Evolutionary conservation across 2,797 vertebrate genomes (phyloP).

Genomic region (Parotocinclus haroldoi): DNA sequence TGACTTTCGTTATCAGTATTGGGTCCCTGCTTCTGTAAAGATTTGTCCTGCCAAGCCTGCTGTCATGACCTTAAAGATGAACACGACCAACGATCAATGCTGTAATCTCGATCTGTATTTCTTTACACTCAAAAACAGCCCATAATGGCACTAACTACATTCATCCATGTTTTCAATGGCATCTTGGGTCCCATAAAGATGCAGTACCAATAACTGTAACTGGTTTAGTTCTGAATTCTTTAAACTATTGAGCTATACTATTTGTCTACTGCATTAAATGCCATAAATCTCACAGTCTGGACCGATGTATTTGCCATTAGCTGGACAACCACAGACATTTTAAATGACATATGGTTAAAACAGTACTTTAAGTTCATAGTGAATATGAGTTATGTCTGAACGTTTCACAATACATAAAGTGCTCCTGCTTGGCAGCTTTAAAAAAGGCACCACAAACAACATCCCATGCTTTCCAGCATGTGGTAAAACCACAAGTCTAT

Average conservation of each 20-base stretch:
- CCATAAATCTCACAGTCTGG: too few species aligned
- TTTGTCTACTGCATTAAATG: too few species aligned
- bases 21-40: neutral
- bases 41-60: constrained; percentile 60
- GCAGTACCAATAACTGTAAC: neutral
- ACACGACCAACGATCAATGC: neutral
- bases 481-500: constrained; percentile 14
- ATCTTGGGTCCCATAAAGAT: neutral
- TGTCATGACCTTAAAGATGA: constrained; percentile 62
- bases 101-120: neutral
- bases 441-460: constrained; percentile 40
- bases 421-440: constrained; percentile 41
- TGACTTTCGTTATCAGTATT: too few species aligned
- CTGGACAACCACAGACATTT: too few species aligned
- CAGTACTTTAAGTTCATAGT: too few species aligned
- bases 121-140: constrained; percentile 7
- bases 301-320: too few species aligned
- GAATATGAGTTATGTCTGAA: constrained; percentile 1
- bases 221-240: neutral
- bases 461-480: constrained; percentile 15
- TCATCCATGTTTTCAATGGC: neutral
- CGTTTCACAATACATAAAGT: constrained; percentile 37
- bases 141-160: constrained; percentile 1
- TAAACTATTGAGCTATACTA: too few species aligned
- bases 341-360: too few species aligned